Evolutionary conservation across 2,113 vertebrate genomes (phyloP), one percentile per base, ranked within the genome.

Genomic region (Grammomys surdaster): DNA sequence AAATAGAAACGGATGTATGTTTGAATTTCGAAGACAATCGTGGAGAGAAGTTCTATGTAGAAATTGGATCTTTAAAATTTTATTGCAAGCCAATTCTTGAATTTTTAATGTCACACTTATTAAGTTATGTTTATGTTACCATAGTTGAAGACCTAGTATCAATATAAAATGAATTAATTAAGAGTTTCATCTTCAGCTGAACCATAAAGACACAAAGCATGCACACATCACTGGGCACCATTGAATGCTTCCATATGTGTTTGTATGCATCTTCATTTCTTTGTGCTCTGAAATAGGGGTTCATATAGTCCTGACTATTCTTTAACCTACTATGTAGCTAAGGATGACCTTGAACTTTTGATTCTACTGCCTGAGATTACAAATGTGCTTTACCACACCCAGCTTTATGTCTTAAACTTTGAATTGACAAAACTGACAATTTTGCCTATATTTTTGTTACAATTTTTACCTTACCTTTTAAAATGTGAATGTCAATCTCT

Each of bases 71-170:
- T 78, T 96, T 58, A 72, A 73, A 77, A 3, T 86, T 93, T 84
- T 86, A 81, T 89, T 75, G 72, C 28, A 82, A 93, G 63, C 20
- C 54, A 91, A 51, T 20, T 95, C 36, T 81, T 91, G 16, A 63
- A 56, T 67, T 94, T 90, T 91, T 73, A 88, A 69, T 89, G 87
- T 46, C 93, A 95, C 75, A 94, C 58, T 48, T 67, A 85, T 88
- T 73, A 76, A 87, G 67, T 22, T 48, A 46, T 91, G 22, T 60
- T 58, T 94, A n/a, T 84, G 43, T 93, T 86, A 86, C 75, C 60
- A 76, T 91, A 77, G 36, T 65, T 88, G 75, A 91, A 94, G 60
- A 40, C n/a, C 60, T 85, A 26, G 40, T 84, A 43, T 80, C 58
- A 76, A 13, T 81, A 43, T 65, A 72, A 90, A 63, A 90, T 56